Percentiles rank a stretch among this genome's conserved stretches.
Evolutionary conservation across 1,140 invertebrate genomes (phyloP).

Genomic region (Metopolophium dirhodum): DNA sequence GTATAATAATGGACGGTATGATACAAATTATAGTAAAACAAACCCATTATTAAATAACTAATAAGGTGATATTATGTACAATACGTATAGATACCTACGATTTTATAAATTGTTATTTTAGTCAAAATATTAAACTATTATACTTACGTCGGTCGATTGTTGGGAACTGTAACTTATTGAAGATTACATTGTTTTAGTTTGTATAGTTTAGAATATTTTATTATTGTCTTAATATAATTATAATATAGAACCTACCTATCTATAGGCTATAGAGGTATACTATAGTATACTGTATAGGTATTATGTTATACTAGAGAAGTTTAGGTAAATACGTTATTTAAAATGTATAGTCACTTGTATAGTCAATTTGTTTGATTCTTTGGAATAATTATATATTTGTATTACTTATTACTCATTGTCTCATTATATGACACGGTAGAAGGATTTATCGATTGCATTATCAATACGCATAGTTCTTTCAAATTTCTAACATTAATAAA

Average conservation of each 20-base stretch:
- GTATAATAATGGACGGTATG: not conserved
- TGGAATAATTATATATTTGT: not conserved
- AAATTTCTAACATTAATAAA: too few species aligned
- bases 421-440: not conserved
- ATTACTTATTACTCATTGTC: not conserved
- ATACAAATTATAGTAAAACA: not conserved
- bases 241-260: too few species aligned
- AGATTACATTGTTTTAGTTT: not conserved
- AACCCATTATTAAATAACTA: not conserved
- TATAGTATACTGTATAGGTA: not conserved
- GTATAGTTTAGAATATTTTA: too few species aligned
- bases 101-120: not conserved
- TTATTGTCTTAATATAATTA: too few species aligned
- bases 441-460: not conserved
- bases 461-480: not conserved
- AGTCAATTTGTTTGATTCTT: not conserved
- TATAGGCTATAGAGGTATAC: too few species aligned
- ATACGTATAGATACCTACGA: not conserved
- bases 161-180: not conserved
- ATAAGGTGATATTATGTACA: not conserved
- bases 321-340: too few species aligned
- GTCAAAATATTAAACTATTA: not conserved
- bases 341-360: too few species aligned
- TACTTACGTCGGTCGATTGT: not conserved
- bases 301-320: not conserved